Conservation (phyloP, 2,888 invertebrate genomes). For the Cataglyphis altisquamis region DNA sequence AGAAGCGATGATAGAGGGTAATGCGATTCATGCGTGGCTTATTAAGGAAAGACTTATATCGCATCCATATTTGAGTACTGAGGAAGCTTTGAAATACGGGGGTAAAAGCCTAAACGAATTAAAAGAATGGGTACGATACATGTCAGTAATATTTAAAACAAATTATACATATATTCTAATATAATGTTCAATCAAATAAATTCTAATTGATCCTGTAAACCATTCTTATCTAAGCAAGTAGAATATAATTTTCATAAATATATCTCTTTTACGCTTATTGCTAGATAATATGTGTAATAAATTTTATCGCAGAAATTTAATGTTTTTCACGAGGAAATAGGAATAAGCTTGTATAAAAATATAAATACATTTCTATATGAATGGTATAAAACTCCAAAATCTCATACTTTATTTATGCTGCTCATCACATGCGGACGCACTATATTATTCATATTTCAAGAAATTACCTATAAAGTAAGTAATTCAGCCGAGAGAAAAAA, state of each 20-base stretch:
- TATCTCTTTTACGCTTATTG: neutral
- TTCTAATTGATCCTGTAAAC: neutral
- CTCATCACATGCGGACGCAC: slow-evolving; percentile 87
- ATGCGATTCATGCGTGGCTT: slow-evolving; percentile 86
- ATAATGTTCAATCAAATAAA: slow-evolving; percentile 15
- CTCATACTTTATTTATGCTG: slow-evolving; percentile 86
- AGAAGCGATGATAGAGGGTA: slow-evolving; percentile 88
- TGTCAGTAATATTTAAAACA: neutral
- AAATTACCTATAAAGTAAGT: slow-evolving; percentile 82
- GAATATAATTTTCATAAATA: neutral
- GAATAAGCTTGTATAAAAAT: slow-evolving; percentile 84
- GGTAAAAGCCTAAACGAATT: slow-evolving; percentile 77
- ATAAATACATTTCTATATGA: slow-evolving; percentile 85
- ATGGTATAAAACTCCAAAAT: slow-evolving; percentile 85
- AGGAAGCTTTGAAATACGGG: slow-evolving; percentile 85
- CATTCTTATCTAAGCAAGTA: slow-evolving; percentile 6
- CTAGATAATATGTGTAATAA: slow-evolving; percentile 24
- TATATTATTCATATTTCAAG: slow-evolving; percentile 87
- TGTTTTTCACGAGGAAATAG: slow-evolving; percentile 86
- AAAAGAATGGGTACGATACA: slow-evolving; percentile 83
- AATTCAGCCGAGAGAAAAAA: neutral
- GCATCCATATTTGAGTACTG: slow-evolving; percentile 82
- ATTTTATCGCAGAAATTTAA: slow-evolving; percentile 85
- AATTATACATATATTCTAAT: neutral
- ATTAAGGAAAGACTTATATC: slow-evolving; percentile 78